Evolutionary conservation across 2,888 invertebrate genomes (phyloP).

Genomic region (Scaptomyza parva): DNA sequence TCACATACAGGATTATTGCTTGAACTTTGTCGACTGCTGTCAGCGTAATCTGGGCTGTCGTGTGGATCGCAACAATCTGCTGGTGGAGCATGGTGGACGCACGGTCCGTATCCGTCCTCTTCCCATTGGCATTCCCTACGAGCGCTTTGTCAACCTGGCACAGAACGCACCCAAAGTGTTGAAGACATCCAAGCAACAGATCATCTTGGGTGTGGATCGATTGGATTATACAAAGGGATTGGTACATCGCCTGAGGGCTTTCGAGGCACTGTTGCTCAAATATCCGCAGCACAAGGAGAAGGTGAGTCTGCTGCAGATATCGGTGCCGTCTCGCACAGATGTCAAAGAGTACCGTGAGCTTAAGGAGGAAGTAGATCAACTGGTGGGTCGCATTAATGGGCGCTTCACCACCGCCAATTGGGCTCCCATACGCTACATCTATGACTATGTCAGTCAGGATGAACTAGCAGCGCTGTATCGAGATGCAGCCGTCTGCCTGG

Average conservation of each 20-base stretch:
- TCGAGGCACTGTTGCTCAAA: constrained; percentile 92
- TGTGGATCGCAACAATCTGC: constrained; percentile 93
- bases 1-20: constrained; percentile 95
- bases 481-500: constrained; percentile 93
- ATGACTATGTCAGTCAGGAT: constrained; percentile 94
- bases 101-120: constrained; percentile 93
- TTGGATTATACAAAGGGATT: constrained; percentile 96
- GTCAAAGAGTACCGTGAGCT: constrained; percentile 95
- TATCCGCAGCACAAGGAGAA: constrained; percentile 94
- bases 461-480: constrained; percentile 94
- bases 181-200: constrained; percentile 89
- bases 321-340: constrained; percentile 95
- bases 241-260: constrained; percentile 92
- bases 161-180: constrained; percentile 89
- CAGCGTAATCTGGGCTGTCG: constrained; percentile 94
- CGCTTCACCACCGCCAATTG: constrained; percentile 95
- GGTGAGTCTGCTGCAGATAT: constrained; percentile 92
- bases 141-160: constrained; percentile 92
- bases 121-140: constrained; percentile 95
- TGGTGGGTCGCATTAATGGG: constrained; percentile 94
- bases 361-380: constrained; percentile 95
- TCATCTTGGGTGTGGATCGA: constrained; percentile 94
- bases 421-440: constrained; percentile 95
- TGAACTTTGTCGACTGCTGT: constrained; percentile 96
- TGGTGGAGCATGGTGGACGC: constrained; percentile 94